These are phyloP conservation scores for Athalia circularis DNA, from an alignment of 2,888 invertebrate species.

Conservation along the genomic window DNA sequence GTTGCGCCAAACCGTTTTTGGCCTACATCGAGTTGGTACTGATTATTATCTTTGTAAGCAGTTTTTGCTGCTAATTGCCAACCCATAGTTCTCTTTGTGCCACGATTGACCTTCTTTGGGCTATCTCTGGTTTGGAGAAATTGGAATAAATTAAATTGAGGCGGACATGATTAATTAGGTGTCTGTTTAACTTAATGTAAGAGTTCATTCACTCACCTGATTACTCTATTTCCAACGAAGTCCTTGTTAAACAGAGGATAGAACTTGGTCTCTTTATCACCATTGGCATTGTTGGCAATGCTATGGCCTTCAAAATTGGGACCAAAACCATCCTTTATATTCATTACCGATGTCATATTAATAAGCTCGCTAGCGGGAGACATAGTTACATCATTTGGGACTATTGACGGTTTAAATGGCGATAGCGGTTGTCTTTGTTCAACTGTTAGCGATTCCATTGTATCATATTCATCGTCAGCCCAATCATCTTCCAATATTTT, in stretches of 20 bases:
- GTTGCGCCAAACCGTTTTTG: slow-evolving; percentile 87
- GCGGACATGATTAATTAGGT: too few species aligned
- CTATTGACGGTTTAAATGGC: slow-evolving; percentile 56
- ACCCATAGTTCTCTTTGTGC: slow-evolving; percentile 58
- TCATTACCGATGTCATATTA: slow-evolving; percentile 76
- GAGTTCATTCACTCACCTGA: slow-evolving; percentile 28
- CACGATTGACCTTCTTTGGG: slow-evolving; percentile 46
- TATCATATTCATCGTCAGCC: slow-evolving; percentile 68
- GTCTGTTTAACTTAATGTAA: not conserved
- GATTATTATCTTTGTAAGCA: slow-evolving; percentile 75
- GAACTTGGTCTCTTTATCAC: slow-evolving; percentile 49
- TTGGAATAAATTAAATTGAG: not conserved
- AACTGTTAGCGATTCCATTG: slow-evolving; percentile 56
- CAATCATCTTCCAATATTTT: slow-evolving; percentile 71
- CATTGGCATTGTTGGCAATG: slow-evolving; percentile 52
- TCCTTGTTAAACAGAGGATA: slow-evolving; percentile 67
- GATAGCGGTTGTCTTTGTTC: slow-evolving; percentile 48
- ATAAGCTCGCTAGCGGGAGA: slow-evolving; percentile 76
- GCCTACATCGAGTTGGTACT: slow-evolving; percentile 89
- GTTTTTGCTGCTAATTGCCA: slow-evolving; percentile 75
- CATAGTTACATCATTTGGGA: slow-evolving; percentile 62
- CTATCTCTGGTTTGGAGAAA: slow-evolving; percentile 55
- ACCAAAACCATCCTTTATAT: slow-evolving; percentile 72
- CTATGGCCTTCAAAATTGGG: slow-evolving; percentile 51
- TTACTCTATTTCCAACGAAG: slow-evolving; percentile 53